Conservation (phyloP, 2,113 vertebrate species). For the Antechinus stuartii region DNA sequence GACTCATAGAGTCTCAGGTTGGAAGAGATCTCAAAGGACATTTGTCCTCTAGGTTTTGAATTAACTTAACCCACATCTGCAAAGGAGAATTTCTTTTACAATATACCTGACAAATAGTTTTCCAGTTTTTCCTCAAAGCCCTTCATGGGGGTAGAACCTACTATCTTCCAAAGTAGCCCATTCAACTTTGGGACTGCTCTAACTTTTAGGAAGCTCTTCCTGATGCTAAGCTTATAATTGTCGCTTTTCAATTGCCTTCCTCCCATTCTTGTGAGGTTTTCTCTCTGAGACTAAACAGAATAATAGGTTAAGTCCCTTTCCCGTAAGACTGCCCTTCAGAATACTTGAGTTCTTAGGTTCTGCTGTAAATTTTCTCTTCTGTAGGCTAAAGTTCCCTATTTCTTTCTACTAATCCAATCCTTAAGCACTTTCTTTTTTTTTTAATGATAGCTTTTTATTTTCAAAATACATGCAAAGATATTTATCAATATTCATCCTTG, state of each 20-base stretch:
- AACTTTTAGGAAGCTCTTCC: not conserved
- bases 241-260: not conserved
- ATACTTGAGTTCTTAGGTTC: not conserved
- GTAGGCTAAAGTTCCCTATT: not conserved
- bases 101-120: not conserved
- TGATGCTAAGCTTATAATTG: not conserved
- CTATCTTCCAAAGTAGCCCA: not conserved
- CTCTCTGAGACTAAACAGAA: not conserved
- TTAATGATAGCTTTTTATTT: too few species aligned
- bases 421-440: not conserved
- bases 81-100: not conserved
- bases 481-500: too few species aligned
- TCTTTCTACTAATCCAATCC: not conserved
- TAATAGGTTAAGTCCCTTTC: not conserved
- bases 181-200: not conserved
- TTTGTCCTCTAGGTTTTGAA: not conserved
- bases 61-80: not conserved
- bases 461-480: too few species aligned
- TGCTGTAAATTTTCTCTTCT: not conserved
- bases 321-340: not conserved
- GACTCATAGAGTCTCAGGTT: not conserved
- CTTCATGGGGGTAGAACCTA: not conserved
- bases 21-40: not conserved
- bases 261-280: not conserved
- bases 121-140: not conserved